Evolutionary conservation across 2,888 invertebrate genomes (phyloP).

Genomic region (Cecidostiba fungosa): DNA sequence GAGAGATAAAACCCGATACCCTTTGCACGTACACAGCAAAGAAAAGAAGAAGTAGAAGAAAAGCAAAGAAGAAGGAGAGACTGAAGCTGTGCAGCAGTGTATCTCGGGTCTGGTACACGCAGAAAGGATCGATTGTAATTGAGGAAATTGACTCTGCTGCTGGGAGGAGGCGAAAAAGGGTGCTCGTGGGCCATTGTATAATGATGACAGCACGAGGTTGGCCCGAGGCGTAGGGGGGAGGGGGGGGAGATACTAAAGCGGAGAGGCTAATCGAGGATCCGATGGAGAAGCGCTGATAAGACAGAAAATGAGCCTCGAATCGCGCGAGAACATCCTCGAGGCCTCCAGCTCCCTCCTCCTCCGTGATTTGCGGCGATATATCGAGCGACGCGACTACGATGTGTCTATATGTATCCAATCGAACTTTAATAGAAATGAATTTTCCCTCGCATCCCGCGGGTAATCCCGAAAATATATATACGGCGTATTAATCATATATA

Average conservation of each 20-base stretch:
- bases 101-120: not conserved
- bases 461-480: slow-evolving; percentile 7
- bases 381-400: not conserved
- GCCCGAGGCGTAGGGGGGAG: slow-evolving; percentile 6
- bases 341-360: not conserved
- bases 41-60: not conserved
- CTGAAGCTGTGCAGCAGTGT: slow-evolving; percentile 16
- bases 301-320: slow-evolving; percentile 62
- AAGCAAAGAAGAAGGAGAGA: not conserved
- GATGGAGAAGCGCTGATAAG: slow-evolving; percentile 64
- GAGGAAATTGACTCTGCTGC: slow-evolving; percentile 54
- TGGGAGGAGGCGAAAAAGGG: slow-evolving; percentile 55
- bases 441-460: slow-evolving; percentile 16
- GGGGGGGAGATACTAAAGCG: not conserved
- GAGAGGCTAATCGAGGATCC: slow-evolving; percentile 59
- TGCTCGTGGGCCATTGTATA: not conserved
- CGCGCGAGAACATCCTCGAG: slow-evolving; percentile 47
- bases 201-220: not conserved
- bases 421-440: slow-evolving; percentile 52
- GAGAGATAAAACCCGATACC: slow-evolving; percentile 23
- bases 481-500: not conserved
- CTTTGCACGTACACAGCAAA: not conserved
- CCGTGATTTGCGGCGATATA: not conserved
- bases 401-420: slow-evolving; percentile 18
- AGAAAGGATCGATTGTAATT: slow-evolving; percentile 58